phyloP scores from a whole-genome alignment of 2,113 vertebrate genomes.

The Theristicus caerulescens region DNA sequence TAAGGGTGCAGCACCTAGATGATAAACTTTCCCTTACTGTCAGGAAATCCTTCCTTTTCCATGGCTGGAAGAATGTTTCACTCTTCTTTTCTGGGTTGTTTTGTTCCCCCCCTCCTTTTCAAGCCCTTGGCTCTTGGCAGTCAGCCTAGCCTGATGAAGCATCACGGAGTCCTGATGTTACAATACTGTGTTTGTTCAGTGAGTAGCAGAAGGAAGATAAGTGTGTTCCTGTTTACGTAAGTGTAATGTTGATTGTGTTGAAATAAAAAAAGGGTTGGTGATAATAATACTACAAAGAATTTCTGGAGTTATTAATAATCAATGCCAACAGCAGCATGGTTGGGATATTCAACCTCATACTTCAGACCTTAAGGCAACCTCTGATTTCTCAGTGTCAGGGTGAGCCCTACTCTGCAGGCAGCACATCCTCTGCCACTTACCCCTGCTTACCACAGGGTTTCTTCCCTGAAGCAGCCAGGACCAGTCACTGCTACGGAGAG shows the following conservation, averaged over 20 bases:
- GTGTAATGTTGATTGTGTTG: background rate
- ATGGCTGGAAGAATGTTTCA: background rate
- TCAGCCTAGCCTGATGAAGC: background rate
- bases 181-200: background rate
- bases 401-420: background rate
- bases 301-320: background rate
- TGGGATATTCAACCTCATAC: background rate
- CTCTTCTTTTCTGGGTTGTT: background rate
- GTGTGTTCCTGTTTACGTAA: background rate
- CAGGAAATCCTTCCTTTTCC: background rate
- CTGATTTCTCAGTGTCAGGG: background rate
- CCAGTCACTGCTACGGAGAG: background rate
- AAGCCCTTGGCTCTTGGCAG: slow-evolving; percentile 22
- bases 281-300: background rate
- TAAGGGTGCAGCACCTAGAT: background rate
- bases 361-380: background rate
- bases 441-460: background rate
- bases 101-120: background rate
- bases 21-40: background rate
- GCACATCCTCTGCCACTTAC: background rate
- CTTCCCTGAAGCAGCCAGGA: background rate
- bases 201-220: slow-evolving; percentile 15
- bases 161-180: background rate
- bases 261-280: background rate
- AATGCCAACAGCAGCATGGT: background rate